Conservation (phyloP, 2,888 invertebrate species). For the Dicranocentrus wangi region DNA sequence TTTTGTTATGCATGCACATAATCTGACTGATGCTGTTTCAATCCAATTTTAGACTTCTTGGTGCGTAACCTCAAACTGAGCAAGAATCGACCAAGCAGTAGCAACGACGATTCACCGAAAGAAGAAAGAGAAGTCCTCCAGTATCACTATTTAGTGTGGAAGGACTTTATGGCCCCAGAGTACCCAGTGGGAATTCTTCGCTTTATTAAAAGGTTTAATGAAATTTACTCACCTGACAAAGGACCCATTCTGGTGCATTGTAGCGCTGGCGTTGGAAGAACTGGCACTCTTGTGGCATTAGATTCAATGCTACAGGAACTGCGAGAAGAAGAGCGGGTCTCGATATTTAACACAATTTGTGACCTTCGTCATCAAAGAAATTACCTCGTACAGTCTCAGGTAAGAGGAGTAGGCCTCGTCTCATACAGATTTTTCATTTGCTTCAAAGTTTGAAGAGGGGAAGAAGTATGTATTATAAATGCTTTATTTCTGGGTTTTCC, state of each 20-base stretch:
- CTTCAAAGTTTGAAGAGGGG: no score
- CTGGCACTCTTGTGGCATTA: conserved; percentile 93
- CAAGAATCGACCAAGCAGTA: conserved; percentile 74
- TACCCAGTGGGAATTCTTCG: conserved; percentile 93
- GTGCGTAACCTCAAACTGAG: conserved; percentile 85
- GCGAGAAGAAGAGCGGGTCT: conserved; percentile 85
- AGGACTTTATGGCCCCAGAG: conserved; percentile 96
- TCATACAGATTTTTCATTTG: neutral
- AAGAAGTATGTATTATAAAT: no score
- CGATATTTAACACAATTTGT: conserved; percentile 93
- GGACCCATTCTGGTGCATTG: conserved; percentile 93
- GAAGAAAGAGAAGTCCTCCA: conserved; percentile 83
- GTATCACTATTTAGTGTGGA: conserved; percentile 96
- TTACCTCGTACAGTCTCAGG: conserved; percentile 92
- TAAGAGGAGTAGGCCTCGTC: conserved; percentile 75
- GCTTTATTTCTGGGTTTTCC: neutral
- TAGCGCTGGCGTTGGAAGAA: conserved; percentile 89
- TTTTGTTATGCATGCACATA: neutral
- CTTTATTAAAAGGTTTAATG: conserved; percentile 91
- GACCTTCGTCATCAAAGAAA: conserved; percentile 92
- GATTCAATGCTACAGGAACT: conserved; percentile 92
- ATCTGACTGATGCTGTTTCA: no score
- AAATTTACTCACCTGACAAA: conserved; percentile 86
- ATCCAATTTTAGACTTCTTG: conserved; percentile 87
- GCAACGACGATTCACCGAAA: conserved; percentile 77